phyloP scores from a whole-genome alignment of 2,797 vertebrate species.

The Clamator glandarius region DNA sequence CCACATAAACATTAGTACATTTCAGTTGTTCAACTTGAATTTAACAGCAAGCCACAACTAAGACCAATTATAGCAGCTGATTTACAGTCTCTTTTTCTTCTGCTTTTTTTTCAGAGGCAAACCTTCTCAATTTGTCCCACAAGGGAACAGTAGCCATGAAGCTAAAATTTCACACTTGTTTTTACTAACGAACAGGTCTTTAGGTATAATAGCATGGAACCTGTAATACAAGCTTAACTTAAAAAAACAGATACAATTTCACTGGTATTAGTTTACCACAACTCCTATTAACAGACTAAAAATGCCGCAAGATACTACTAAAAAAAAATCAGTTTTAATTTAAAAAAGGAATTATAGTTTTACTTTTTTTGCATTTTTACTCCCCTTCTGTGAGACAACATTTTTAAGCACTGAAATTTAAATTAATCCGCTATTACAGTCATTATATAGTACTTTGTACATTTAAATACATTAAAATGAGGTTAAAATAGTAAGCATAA shows the following conservation, averaged over 20 bases:
- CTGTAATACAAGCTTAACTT: neutral
- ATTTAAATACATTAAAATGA: neutral
- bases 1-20: neutral
- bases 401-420: neutral
- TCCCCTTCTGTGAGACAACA: neutral
- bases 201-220: neutral
- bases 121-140: neutral
- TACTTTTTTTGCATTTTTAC: neutral
- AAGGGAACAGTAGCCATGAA: neutral
- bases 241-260: neutral
- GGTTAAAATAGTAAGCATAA: neutral
- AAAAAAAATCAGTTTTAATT: rapidly evolving
- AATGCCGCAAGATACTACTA: neutral
- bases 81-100: neutral
- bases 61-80: neutral
- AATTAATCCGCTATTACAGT: neutral
- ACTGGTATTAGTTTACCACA: neutral
- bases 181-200: neutral
- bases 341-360: neutral
- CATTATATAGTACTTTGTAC: neutral
- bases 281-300: neutral
- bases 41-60: neutral
- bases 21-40: neutral
- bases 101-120: neutral
- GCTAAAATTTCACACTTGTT: no score